Evolutionary conservation across 2,888 invertebrate species (phyloP).

Genomic region (Phragmatobia fuliginosa): DNA sequence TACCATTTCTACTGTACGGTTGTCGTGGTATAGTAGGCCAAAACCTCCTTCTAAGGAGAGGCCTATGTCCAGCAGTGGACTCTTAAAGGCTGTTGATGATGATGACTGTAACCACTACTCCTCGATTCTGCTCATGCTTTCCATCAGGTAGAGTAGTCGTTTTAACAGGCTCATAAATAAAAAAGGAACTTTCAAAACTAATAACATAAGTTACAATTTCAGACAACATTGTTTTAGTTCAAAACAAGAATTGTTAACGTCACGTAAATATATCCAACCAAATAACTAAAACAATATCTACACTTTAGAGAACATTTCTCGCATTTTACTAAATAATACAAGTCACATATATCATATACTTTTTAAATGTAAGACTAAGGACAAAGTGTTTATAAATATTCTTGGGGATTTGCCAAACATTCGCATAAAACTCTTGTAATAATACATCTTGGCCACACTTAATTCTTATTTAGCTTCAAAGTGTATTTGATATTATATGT

Average conservation of each 20-base stretch:
- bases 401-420: constrained; percentile 33
- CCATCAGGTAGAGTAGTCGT: too few species aligned
- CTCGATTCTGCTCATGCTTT: too few species aligned
- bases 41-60: too few species aligned
- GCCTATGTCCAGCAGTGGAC: too few species aligned
- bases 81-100: too few species aligned
- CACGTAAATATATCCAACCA: constrained; percentile 23
- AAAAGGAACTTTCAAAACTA: too few species aligned
- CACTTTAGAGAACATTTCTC: constrained; percentile 9
- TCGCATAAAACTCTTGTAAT: constrained; percentile 2
- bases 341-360: constrained; percentile 28
- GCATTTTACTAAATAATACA: constrained; percentile 23
- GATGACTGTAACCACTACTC: too few species aligned
- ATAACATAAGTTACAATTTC: constrained; percentile 16
- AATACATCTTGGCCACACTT: not conserved
- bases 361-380: constrained; percentile 24
- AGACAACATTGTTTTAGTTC: constrained; percentile 25
- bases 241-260: constrained; percentile 25
- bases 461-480: not conserved
- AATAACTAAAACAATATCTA: constrained; percentile 29
- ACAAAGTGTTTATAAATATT: constrained; percentile 9
- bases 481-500: not conserved
- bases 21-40: too few species aligned
- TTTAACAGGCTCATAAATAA: too few species aligned
- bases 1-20: too few species aligned